Base-by-base conservation (phyloP, 2,888 invertebrate species). In the Seira ritae region DNA sequence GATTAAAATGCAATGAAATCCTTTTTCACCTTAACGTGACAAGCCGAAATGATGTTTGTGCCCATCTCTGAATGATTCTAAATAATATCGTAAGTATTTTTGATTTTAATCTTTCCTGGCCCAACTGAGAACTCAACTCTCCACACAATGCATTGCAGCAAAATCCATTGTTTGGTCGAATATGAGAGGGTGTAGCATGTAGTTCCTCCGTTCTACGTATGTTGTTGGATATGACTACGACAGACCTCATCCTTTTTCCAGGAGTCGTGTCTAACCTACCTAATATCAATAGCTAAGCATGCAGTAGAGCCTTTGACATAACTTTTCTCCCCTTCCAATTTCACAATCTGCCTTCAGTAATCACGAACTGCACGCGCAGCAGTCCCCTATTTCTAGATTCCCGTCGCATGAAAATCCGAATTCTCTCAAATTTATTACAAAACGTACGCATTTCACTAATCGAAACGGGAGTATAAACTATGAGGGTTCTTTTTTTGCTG, bases 141-240 rank as follows among this genome's bases (percentile, higher is more conserved):
- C 3, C 31, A 31, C 31, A 55, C 55, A 55, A 8, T 55, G 15
- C 55, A n/a, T 17, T 55, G 15, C 55, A 55, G 55, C 55, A 55
- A 55, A 55, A n/a, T 17, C 55, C 55, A 55, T 55, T 55, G 55
- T 55, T 55, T 55, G 55, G 55, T 55, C 55, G 55, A 55, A 55
- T 31, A 55, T 12, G 12, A 31, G 31, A 55, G 55, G 3, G 55
- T 55, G 55, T 55, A 55, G 31, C 31, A 31, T 31, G 31, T 8
- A 4, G 8, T 31, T 31, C n/a, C n/a, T n/a, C n/a, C n/a, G n/a
- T n/a, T n/a, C n/a, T 31, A 8, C 8, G 8, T 31, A 31, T 8
- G 31, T 31, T 31, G 31, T 31, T 31, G 31, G 2, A 31, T 31
- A 31, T 31, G 31, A 55, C 55, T 31, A 31, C 8, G 31, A 55